Percentiles rank a stretch among this genome's conserved stretches.
phyloP scores from a whole-genome alignment of 2,888 invertebrate genomes.

The Aspidiotus destructor region DNA sequence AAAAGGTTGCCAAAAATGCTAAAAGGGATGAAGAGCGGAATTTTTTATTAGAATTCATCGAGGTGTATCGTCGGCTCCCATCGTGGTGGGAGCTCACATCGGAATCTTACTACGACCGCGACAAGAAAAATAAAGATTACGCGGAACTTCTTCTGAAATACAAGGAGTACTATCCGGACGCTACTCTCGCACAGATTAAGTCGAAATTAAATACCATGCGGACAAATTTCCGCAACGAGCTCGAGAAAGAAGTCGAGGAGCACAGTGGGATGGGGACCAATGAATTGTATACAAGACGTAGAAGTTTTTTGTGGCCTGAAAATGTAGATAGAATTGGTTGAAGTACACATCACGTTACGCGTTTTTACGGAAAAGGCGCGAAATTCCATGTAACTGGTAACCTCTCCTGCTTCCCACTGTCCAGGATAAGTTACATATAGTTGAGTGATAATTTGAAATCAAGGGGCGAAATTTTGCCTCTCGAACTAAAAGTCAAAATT shows the following conservation, averaged over 20 bases:
- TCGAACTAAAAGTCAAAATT: no score
- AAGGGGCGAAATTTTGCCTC: no score
- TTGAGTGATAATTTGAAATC: no score
- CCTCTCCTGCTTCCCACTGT: no score
- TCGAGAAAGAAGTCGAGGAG: neutral
- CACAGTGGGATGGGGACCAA: neutral
- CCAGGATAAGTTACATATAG: no score
- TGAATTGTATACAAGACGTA: neutral
- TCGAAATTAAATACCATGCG: neutral
- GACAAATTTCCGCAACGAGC: neutral
- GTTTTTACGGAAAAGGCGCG: no score
- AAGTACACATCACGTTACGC: no score
- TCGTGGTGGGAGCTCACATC: neutral
- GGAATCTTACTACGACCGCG: neutral
- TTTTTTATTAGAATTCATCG: neutral
- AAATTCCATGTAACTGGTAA: no score
- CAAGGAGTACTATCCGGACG: neutral
- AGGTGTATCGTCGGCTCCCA: neutral
- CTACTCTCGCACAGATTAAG: neutral
- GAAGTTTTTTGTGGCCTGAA: no score
- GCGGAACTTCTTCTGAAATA: neutral
- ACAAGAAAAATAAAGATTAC: neutral
- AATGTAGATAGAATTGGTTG: no score
- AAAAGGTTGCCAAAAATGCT: neutral
- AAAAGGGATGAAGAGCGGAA: neutral